Percentiles rank a stretch among this genome's conserved stretches.
These are phyloP conservation scores for Pantelozetes paolii DNA, from an alignment of 2,888 invertebrate species.

Conservation along the genomic window DNA sequence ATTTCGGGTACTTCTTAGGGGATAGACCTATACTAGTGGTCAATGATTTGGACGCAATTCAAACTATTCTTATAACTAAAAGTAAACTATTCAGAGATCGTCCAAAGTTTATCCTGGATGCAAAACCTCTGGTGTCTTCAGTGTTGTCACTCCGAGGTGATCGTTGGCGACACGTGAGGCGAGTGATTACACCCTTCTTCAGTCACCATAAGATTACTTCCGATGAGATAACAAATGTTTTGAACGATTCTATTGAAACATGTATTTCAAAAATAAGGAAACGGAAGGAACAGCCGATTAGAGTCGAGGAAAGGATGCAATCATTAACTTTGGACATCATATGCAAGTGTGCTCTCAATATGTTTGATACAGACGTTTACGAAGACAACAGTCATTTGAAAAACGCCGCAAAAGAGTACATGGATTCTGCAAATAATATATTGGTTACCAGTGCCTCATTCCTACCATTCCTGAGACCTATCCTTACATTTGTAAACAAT, in stretches of 20 bases:
- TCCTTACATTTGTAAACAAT: constrained; percentile 49
- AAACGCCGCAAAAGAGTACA: constrained; percentile 49
- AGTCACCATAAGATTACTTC: constrained; percentile 28
- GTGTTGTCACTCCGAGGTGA: constrained; percentile 33
- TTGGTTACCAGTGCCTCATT: constrained; percentile 49
- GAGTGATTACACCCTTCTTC: constrained; percentile 41
- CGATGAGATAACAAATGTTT: background rate
- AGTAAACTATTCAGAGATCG: constrained; percentile 35
- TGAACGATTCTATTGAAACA: background rate
- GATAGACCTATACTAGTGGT: constrained; percentile 38
- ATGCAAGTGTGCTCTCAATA: constrained; percentile 55
- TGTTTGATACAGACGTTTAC: constrained; percentile 49
- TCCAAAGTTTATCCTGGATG: constrained; percentile 6
- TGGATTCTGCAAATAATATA: constrained; percentile 50
- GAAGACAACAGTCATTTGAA: constrained; percentile 18
- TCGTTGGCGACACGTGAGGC: constrained; percentile 36
- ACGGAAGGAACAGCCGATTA: constrained; percentile 48
- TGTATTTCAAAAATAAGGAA: background rate
- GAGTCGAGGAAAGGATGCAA: constrained; percentile 55
- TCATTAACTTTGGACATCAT: constrained; percentile 57
- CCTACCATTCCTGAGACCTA: constrained; percentile 49
- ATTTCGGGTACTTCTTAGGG: constrained; percentile 42
- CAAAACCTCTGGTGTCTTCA: constrained; percentile 29
- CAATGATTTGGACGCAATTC: constrained; percentile 36
- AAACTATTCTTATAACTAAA: constrained; percentile 17